These are phyloP conservation scores for Anableps anableps DNA, from an alignment of 2,797 vertebrate species.

Conservation along the genomic window DNA sequence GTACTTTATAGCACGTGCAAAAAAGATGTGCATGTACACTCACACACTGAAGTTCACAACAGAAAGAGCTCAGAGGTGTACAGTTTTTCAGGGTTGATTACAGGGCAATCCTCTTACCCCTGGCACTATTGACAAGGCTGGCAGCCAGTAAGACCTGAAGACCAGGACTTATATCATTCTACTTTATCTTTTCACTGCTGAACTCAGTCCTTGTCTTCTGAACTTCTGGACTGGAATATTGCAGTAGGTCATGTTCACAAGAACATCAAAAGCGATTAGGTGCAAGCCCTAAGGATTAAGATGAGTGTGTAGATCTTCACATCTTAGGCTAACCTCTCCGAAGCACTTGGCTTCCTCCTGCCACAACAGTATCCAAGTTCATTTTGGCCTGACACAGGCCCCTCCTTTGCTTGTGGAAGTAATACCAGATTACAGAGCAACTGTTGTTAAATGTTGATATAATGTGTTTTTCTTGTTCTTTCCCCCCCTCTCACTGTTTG, in stretches of 20 bases:
- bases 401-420: conserved; percentile 83
- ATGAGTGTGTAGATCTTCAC: conserved; percentile 75
- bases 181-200: conserved; percentile 30
- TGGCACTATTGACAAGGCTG: conserved; percentile 64
- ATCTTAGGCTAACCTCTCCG: conserved; percentile 73
- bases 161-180: conserved; percentile 21
- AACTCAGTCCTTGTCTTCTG: conserved; percentile 56
- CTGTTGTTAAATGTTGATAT: conserved; percentile 88
- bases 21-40: conserved; percentile 30
- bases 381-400: conserved; percentile 73
- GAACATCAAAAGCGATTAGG: conserved; percentile 81
- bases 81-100: conserved; percentile 51
- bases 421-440: conserved; percentile 87
- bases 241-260: conserved; percentile 75
- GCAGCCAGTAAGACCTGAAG: conserved; percentile 67
- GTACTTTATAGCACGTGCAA: conserved; percentile 62
- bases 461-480: conserved; percentile 83
- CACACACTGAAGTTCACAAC: conserved; percentile 30
- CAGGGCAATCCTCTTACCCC: conserved; percentile 62
- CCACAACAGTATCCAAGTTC: conserved; percentile 79
- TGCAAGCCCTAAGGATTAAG: conserved; percentile 73
- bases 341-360: conserved; percentile 75
- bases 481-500: conserved; percentile 76
- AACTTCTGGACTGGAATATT: conserved; percentile 67
- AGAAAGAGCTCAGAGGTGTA: conserved; percentile 45